Base-by-base conservation (phyloP, 2,113 vertebrate species). In the Leptodactylus fuscus region DNA sequence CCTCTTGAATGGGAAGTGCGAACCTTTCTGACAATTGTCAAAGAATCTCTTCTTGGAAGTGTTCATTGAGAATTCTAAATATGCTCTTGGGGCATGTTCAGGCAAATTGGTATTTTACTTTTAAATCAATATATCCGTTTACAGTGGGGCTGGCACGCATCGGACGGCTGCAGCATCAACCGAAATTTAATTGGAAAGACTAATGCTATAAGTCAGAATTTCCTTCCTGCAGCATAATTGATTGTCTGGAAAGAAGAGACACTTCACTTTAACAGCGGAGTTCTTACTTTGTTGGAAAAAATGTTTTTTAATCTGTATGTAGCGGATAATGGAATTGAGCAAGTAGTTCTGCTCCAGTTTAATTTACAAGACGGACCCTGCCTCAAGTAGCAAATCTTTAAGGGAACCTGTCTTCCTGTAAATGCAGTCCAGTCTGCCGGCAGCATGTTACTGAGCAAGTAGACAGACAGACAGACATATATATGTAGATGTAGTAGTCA, bases 41-140 rank as follows among this genome's bases (percentile, higher is more conserved):
- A 9, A 24, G 41, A n/a, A 77, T 38, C 8, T 16, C 53, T 73
- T 82, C 48, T 51, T 41, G 53, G 34, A 75, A 75, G 53, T 62
- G 36, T 34, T 75, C 34, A n/a, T 38, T 16, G 51, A 48, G 38
- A 83, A 2, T 20, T 88, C 89, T 88, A 82, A 76, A 80, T 87
- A 87, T 70, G 86, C 87, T 88, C 90, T 46, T 88, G 87, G 89
- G 84, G 76, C 85, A 71, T 90, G 88, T 91, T 90, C 88, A 91
- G 87, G 87, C 88, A 91, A 91, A 91, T 88, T 90, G 88, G 53
- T 75, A 88, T 77, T 91, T 91, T 89, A 91, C 76, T 91, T 90
- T 88, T 73, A 87, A 88, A 91, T 91, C 90, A 91, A 89, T 92
- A 89, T 89, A 90, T 90, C 90, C 89, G 90, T 32, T 74, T 75